These are phyloP conservation scores for Carettochelys insculpta DNA, from an alignment of 2,113 vertebrate species.

Conservation along the genomic window DNA sequence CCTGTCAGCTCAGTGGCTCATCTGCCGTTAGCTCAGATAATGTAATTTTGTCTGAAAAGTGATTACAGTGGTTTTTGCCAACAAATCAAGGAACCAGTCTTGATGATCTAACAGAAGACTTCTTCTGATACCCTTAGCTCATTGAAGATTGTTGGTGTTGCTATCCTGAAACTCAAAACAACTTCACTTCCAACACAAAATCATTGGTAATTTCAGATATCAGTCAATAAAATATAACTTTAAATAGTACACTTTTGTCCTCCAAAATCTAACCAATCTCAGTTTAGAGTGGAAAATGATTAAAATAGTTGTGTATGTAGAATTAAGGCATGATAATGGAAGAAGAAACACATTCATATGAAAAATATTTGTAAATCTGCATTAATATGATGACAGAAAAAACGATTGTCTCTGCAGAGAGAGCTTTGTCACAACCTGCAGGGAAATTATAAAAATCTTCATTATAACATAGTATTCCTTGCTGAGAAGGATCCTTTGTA, in stretches of 20 bases:
- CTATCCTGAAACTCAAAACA: background rate
- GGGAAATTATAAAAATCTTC: conserved; percentile 68
- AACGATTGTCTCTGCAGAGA: conserved; percentile 26
- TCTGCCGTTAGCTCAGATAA: too few relatives aligned
- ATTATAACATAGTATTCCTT: conserved; percentile 55
- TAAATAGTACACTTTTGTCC: background rate
- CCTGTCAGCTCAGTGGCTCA: too few relatives aligned
- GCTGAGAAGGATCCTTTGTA: conserved; percentile 52
- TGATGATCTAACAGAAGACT: background rate
- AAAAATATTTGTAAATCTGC: background rate
- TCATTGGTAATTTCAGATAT: background rate
- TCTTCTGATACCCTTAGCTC: background rate
- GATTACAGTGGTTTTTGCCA: background rate
- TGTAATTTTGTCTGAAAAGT: background rate
- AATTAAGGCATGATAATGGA: background rate
- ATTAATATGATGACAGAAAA: conserved; percentile 41
- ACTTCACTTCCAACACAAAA: background rate
- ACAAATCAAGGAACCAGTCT: background rate
- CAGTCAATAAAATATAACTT: background rate
- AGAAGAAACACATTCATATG: conserved; percentile 6
- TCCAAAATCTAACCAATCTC: background rate
- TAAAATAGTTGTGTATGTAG: background rate
- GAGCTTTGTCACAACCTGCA: conserved; percentile 62
- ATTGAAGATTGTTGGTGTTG: background rate
- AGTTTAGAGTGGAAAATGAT: background rate